Evolutionary conservation across 92 coral and sea anemone genomes (phyloP), one percentile per base, ranked within the genome.

Genomic region (Palythoa grandis): DNA sequence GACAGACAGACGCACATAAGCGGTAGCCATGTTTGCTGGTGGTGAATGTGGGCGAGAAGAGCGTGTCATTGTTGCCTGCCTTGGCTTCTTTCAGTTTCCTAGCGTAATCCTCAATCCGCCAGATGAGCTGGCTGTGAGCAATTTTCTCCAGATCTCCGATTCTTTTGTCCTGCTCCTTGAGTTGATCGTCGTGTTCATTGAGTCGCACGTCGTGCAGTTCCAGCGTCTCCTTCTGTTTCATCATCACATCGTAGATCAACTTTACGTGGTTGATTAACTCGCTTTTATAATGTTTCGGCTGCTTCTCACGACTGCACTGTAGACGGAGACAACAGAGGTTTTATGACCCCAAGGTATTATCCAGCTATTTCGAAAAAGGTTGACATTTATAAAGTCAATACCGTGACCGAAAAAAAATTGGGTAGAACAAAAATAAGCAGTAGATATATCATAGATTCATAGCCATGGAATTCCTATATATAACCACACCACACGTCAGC

Each of bases 1-100:
- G 87, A 74, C 99, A 97, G 68, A 95, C 94, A 15, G 99, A 97
- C 47, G 99, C 99, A 66, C 99, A 94, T 84, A 97, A 77, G 2
- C 99, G 93, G 88, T 97, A 97, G 72, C 99, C 99, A 70, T 97
- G 99, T 72, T 95, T 97, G 88, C 98, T 95, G 24, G 99, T 97
- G 8, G 99, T 95, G 83, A 97, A 97, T 23, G 99, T 92, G 40
- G 99, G 99, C 11, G 95, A 91, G 52, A 97, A 97, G 19, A 97
- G 91, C 0, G 98, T 95, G 76, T 93, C 97, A 20, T 76, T 70
- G 52, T 97, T 93, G 5, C 99, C 99, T 16, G 97, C 94, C 78
- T 93, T 97, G 5, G 98, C 95, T 84, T 97, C 96, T 85, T 93
- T 93, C 83, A 97, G 66, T 57, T 97, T 97, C 40, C 99, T 90